phyloP scores from a whole-genome alignment of 2,113 vertebrate species.

The Vicugna pacos region DNA sequence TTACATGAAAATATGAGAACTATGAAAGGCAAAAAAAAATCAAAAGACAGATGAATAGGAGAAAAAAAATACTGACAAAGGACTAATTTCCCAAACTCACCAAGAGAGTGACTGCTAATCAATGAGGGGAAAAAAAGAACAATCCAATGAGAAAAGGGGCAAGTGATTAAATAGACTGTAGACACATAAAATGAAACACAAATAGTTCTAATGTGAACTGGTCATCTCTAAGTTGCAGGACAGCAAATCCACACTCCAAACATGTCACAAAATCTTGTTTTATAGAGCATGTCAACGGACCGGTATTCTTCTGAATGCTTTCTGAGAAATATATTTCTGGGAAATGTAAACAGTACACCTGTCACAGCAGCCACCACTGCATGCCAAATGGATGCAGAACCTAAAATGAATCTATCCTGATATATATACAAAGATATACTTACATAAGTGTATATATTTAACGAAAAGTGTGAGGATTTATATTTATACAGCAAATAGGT shows the following conservation, averaged over 20 bases:
- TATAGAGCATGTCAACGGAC: not conserved
- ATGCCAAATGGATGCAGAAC: not conserved
- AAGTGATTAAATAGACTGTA: not conserved
- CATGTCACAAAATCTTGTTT: not conserved
- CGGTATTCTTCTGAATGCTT: not conserved
- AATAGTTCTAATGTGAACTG: not conserved
- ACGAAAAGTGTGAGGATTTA: not conserved
- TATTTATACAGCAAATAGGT: not conserved
- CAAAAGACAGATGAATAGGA: not conserved
- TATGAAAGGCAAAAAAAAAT: not conserved
- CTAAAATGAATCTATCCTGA: not conserved
- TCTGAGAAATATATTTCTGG: not conserved
- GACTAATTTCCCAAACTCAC: not conserved
- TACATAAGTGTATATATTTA: not conserved
- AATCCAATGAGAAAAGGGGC: not conserved
- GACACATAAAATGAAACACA: not conserved
- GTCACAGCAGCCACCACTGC: not conserved
- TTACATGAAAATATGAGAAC: slow-evolving; percentile 28
- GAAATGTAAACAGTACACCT: not conserved
- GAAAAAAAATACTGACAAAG: slow-evolving; percentile 12
- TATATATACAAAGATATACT: not conserved
- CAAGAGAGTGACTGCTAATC: not conserved
- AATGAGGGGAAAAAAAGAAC: not conserved
- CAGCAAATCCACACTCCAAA: not conserved
- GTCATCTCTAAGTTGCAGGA: not conserved